Evolutionary conservation across 1,140 invertebrate genomes (phyloP), one percentile per base, ranked within the genome.

Genomic region (Palaemon carinicauda): DNA sequence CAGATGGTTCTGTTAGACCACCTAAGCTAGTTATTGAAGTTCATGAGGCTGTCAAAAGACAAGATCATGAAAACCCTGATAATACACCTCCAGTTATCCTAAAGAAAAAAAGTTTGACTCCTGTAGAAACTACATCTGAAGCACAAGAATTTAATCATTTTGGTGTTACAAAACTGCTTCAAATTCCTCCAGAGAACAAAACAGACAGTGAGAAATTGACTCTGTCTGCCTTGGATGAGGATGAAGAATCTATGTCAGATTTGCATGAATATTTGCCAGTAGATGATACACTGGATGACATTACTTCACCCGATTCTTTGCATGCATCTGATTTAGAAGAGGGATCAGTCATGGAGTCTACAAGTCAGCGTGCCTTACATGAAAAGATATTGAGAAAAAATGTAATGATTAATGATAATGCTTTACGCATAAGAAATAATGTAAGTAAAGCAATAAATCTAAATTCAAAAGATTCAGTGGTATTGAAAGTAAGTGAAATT

Each of bases 271-370:
- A 1, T 31, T 14, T 27, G 3, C 5, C 50, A 54, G 69, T 53
- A 19, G 71, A 82, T 21, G 71, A 82, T 29, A 82, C 81, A 12
- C 71, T 82, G 21, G 81, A 82, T 56, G 71, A 82, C 54, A 19
- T 82, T 54, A 82, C 81, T 5, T 41, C 74, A 24, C 81, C 81
- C 17, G 81, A 82, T 51, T 82, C 81, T 3, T 82, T 75, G 33
- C 81, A 82, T 54, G 81, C 69, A 14, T 82, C 81, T 19, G 81
- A 82, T 75, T 54, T 82, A 21, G 71, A 75, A n/a, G 52, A 54
- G 12, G 53, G 33, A 50, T 24, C 41, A 73, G 81, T 33, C 5
- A 17, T 17, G 17, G 21, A 17, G 27, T 19, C 41, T 17, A 0
- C 80, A 52, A 53, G 71, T 56, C 69, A 75, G n/a, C 53, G 27